Evolutionary conservation across 2,888 invertebrate species (phyloP), one percentile per base, ranked within the genome.

Genomic region (Halocaridina rubra): DNA sequence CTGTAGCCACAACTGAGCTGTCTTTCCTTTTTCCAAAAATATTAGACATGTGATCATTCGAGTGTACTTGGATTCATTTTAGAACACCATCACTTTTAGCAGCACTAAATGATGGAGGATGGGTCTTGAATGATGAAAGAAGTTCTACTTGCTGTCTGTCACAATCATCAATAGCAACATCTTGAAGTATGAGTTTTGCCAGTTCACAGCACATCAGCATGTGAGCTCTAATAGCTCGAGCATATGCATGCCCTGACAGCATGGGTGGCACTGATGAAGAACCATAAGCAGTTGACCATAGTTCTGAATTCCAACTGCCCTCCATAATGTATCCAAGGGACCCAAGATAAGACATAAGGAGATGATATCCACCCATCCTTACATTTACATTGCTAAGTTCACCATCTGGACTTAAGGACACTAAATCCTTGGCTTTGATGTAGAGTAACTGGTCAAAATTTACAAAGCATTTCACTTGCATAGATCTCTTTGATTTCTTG

Each of bases 201-300:
- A 72, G 32, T 29, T 30, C 72, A 30, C 32, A 72, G 2, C 32
- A 72, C 22, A 27, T 75, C 27, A 75, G 3, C 75, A 46, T 22
- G 24, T 75, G 75, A 24, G 75, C 24, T 75, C 75, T 39, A 24
- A 75, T 75, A 46, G 75, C 53, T 75, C 53, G 46, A 39, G 59
- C 76, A 57, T 76, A 16, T 76, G 27, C 39, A 39, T 39, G 39
- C 13, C 39, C 39, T 39, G 39, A 39, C 39, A 8, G 39, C 8
- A 39, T 39, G n/a, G 57, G 57, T n/a, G n/a, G n/a, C n/a, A n/a
- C n/a, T n/a, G n/a, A n/a, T n/a, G n/a, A n/a, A n/a, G n/a, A n/a
- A n/a, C n/a, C n/a, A n/a, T n/a, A n/a, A n/a, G n/a, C n/a, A n/a
- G n/a, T n/a, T n/a, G n/a, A n/a, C n/a, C n/a, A n/a, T n/a, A n/a